A percentile compares a stretch with the other conserved stretches of the same genome.
phyloP scores from a whole-genome alignment of 2,888 invertebrate species.

The Xanthia togata region DNA sequence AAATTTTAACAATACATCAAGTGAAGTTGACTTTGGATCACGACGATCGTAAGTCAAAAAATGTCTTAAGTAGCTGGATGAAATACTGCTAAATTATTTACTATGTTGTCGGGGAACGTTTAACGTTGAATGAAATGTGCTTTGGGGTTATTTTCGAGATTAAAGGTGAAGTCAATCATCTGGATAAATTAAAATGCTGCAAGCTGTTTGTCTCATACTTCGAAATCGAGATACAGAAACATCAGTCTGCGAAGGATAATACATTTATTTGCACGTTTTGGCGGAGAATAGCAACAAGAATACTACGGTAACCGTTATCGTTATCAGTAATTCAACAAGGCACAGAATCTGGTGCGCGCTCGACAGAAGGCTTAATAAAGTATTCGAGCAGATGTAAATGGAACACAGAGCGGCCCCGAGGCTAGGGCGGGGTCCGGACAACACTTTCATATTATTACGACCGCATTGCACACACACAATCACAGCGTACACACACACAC shows the following conservation, averaged over 20 bases:
- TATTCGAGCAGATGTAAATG: conserved; percentile 89
- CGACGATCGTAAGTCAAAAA: conserved; percentile 76
- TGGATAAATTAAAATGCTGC: conserved; percentile 7
- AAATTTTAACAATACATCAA: conserved; percentile 74
- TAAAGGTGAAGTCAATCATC: conserved; percentile 46
- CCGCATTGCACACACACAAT: conserved; percentile 83
- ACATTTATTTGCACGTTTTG: conserved; percentile 33
- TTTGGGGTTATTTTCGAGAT: conserved; percentile 33
- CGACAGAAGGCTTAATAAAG: conserved; percentile 88
- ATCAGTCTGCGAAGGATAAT: conserved; percentile 7
- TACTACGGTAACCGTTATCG: conserved; percentile 66
- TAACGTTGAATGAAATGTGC: conserved; percentile 34
- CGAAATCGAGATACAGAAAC: conserved; percentile 1
- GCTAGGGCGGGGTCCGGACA: conserved; percentile 89
- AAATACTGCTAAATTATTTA: conserved; percentile 44
- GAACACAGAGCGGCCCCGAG: conserved; percentile 86
- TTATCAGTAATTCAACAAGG: conserved; percentile 70
- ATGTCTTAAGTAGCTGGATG: conserved; percentile 51
- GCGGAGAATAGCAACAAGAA: conserved; percentile 45
- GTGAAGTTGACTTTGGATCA: conserved; percentile 70
- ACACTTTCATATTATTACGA: conserved; percentile 89
- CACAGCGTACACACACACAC: conserved; percentile 69
- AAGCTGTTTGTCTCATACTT: conserved; percentile 5
- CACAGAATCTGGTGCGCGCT: conserved; percentile 69
- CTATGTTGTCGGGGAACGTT: conserved; percentile 36